phyloP scores from a whole-genome alignment of 2,888 invertebrate genomes.

The Apamea crenata region DNA sequence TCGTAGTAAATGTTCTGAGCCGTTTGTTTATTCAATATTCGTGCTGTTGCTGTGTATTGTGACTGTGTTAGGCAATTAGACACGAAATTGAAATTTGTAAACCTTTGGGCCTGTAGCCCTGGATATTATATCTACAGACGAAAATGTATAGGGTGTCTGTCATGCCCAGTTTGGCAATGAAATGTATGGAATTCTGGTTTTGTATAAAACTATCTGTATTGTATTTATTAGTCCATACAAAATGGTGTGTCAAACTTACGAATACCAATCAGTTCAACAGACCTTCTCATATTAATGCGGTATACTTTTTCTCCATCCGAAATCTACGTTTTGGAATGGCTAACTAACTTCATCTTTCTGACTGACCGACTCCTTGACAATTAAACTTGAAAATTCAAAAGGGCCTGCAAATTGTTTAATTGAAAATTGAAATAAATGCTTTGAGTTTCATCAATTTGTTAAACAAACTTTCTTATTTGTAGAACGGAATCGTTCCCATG shows the following conservation, averaged over 20 bases:
- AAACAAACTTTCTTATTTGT: background rate
- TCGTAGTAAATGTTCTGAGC: conserved; percentile 29
- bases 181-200: background rate
- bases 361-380: background rate
- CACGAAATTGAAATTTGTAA: conserved; percentile 22
- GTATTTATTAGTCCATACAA: background rate
- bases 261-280: background rate
- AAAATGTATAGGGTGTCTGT: background rate
- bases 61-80: conserved; percentile 21
- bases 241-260: background rate
- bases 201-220: background rate
- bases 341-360: too few relatives aligned
- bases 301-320: background rate
- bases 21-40: conserved; percentile 39
- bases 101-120: background rate
- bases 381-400: background rate
- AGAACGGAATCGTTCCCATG: conserved; percentile 23
- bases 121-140: too few relatives aligned
- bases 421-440: background rate
- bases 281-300: background rate
- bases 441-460: too few relatives aligned
- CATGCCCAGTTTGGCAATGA: background rate
- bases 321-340: background rate
- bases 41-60: conserved; percentile 13
- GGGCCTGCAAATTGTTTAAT: background rate